phyloP scores from a whole-genome alignment of 2,797 vertebrate genomes.

The Bucorvus abyssinicus region DNA sequence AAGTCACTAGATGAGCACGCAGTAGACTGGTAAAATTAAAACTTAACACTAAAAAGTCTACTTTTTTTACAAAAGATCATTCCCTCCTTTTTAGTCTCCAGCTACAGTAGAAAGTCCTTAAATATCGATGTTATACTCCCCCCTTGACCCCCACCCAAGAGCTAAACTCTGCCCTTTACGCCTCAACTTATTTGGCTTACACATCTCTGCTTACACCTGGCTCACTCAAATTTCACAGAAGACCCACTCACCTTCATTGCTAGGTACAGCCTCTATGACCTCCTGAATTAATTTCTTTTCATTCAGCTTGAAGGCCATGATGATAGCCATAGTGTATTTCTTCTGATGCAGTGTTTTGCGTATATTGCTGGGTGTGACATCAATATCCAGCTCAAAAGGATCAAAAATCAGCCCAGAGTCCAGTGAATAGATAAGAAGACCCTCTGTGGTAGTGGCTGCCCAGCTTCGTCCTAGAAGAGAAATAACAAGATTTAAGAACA shows the following conservation, averaged over 20 bases:
- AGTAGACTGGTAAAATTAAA: not conserved
- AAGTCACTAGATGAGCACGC: not conserved
- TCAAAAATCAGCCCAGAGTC: slow-evolving; percentile 90
- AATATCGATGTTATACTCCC: not conserved
- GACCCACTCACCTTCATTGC: slow-evolving; percentile 78
- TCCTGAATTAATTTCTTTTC: slow-evolving; percentile 87
- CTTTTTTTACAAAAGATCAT: not conserved
- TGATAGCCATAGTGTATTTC: slow-evolving; percentile 84
- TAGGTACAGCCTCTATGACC: slow-evolving; percentile 86
- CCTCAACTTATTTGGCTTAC: not conserved
- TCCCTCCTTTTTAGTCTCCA: not conserved
- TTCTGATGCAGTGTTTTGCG: slow-evolving; percentile 78
- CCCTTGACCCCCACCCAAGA: fast-evolving
- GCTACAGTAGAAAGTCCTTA: not conserved
- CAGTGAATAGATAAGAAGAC: slow-evolving; percentile 92
- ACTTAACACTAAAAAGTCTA: not conserved
- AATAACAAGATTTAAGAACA: not conserved
- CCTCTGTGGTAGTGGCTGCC: slow-evolving; percentile 93
- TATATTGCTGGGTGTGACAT: slow-evolving; percentile 88
- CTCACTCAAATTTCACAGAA: not conserved
- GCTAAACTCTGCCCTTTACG: not conserved
- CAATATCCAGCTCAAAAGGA: slow-evolving; percentile 92
- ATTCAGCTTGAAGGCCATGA: slow-evolving; percentile 91
- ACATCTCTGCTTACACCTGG: not conserved
- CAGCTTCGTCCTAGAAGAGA: slow-evolving; percentile 86